Evolutionary conservation across 1,140 invertebrate species (phyloP), one percentile per base, ranked within the genome.

Genomic region (Philopotamus ludificatus): DNA sequence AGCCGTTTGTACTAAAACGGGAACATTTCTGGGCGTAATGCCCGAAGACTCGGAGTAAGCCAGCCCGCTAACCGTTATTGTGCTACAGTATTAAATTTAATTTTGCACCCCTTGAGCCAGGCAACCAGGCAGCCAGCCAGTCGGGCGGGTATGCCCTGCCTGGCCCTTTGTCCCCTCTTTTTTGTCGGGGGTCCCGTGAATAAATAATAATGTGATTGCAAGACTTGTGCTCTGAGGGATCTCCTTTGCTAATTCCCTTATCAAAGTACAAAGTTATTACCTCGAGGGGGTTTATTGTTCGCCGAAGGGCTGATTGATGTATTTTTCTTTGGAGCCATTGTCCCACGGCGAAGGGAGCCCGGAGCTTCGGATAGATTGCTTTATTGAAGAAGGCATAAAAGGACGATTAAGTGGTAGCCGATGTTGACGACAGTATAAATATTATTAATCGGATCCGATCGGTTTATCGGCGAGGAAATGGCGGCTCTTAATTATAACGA

Each of bases 51-150:
- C 50, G 28, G 28, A 53, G 28, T 53, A 53, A 53, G 50, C 50
- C 28, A 4, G 4, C 12, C 50, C 2, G 22, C 53, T 57, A 57
- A 57, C 53, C 53, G 53, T 57, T 57, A 57, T 57, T 57, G 21
- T 25, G n/a, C n/a, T n/a, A 25, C 26, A 10, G 16, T 34, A 57
- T 57, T 34, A 57, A 57, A 57, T 57, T 57, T 57, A 57, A 57
- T 57, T 57, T 57, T 57, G 9, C 18, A 16, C 53, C 12, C 26
- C 53, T 57, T 57, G 41, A 57, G 53, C 26, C 26, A 22, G 28
- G 4, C 28, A 34, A 34, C 3, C 8, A 42, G 22, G 28, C 34
- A 18, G 53, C 18, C 53, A 10, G n/a, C n/a, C n/a, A 8, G 34
- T 39, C n/a, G 8, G 34, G 34, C 34, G 34, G n/a, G n/a, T n/a